Conservation (phyloP, 2,888 invertebrate species). For the Folsomia candida region DNA sequence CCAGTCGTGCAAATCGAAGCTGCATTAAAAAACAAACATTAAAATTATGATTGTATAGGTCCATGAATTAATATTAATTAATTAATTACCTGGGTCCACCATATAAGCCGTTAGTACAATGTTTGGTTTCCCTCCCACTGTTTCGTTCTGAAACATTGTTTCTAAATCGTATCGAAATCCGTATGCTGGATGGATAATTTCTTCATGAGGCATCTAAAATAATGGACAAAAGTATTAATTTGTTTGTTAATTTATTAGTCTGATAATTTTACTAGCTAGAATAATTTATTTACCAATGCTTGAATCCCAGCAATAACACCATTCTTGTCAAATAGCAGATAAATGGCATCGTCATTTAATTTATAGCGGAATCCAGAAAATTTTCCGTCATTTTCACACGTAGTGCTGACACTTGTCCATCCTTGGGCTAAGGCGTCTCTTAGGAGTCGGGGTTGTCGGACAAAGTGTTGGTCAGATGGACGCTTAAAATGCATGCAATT, state of each 20-base stretch:
- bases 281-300: slow-evolving; percentile 28
- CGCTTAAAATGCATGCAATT: background rate
- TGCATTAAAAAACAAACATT: slow-evolving; percentile 10
- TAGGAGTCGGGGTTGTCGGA: background rate
- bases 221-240: background rate
- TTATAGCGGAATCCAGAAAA: slow-evolving; percentile 39
- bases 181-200: slow-evolving; percentile 20
- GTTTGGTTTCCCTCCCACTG: slow-evolving; percentile 21
- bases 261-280: background rate
- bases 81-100: slow-evolving; percentile 36
- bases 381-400: slow-evolving; percentile 25
- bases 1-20: slow-evolving; percentile 41
- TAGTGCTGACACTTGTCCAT: background rate
- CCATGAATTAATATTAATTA: background rate
- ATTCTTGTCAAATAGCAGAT: slow-evolving; percentile 36
- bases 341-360: slow-evolving; percentile 25
- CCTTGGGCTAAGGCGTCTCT: slow-evolving; percentile 3
- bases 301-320: slow-evolving; percentile 46
- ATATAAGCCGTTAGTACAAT: slow-evolving; percentile 42
- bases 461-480: background rate
- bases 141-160: slow-evolving; percentile 40
- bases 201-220: slow-evolving; percentile 21
- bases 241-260: background rate
- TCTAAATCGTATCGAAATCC: slow-evolving; percentile 27
- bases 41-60: background rate